Conservation (phyloP, 2,113 vertebrate species). For the Dicentrarchus labrax region DNA sequence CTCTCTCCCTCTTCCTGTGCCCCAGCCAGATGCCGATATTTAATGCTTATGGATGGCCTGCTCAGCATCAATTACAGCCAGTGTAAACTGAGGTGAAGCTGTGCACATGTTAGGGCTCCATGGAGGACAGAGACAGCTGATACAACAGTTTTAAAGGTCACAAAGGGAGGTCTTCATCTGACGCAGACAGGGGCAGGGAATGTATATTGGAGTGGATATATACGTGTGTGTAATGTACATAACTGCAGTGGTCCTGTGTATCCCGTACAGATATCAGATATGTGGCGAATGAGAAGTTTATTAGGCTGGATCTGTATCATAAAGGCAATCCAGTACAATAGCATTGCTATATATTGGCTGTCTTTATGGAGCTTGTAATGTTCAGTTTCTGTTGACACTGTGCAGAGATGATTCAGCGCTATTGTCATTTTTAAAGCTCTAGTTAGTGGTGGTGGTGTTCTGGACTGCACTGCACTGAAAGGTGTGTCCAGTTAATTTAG, state of each 20-base stretch:
- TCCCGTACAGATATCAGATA: no score
- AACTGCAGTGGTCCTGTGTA: no score
- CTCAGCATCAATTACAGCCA: constrained; percentile 48
- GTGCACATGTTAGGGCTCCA: constrained; percentile 17
- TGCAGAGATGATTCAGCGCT: constrained; percentile 26
- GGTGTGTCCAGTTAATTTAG: constrained; percentile 48
- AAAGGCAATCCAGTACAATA: background rate
- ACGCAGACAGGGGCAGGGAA: background rate
- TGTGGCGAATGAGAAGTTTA: background rate
- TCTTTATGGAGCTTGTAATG: background rate
- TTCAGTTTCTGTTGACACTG: constrained; percentile 9
- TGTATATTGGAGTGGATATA: background rate
- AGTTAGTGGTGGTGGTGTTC: constrained; percentile 26
- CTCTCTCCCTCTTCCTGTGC: constrained; percentile 12
- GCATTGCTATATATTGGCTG: background rate
- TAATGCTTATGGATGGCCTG: constrained; percentile 44
- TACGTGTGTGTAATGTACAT: no score
- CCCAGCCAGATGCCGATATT: constrained; percentile 52
- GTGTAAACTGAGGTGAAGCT: constrained; percentile 46
- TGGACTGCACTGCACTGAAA: background rate
- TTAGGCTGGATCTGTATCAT: background rate
- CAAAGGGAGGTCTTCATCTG: constrained; percentile 25
- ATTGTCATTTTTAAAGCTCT: constrained; percentile 37
- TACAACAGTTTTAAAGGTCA: constrained; percentile 58
- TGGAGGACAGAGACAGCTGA: constrained; percentile 32